These are phyloP conservation scores for Platorchestia sp. DNA, from an alignment of 1,140 invertebrate genomes.

Conservation along the genomic window DNA sequence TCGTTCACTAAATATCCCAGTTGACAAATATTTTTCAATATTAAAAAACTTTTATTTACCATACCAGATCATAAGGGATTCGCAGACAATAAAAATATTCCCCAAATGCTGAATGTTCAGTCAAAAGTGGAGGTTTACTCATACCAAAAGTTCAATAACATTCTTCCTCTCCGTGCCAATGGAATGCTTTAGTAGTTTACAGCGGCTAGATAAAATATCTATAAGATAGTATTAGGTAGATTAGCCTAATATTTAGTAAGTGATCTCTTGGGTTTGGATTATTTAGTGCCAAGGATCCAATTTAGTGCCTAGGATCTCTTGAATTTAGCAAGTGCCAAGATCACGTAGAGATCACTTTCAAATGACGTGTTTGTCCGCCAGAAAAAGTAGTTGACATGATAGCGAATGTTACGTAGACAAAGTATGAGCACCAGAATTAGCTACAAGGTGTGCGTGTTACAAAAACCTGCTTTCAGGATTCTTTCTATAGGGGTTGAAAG, in stretches of 20 bases:
- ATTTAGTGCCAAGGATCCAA: neutral
- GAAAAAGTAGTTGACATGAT: neutral
- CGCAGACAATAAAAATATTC: neutral
- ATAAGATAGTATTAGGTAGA: neutral
- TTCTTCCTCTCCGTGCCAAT: conserved; percentile 37
- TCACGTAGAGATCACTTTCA: neutral
- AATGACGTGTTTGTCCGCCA: neutral
- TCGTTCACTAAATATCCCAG: neutral
- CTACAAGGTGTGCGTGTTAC: too few species aligned
- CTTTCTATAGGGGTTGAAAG: too few species aligned
- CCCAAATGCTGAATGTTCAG: neutral
- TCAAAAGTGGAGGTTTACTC: neutral
- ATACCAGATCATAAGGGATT: neutral
- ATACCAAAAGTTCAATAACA: neutral
- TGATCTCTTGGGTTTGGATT: neutral
- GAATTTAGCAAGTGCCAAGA: neutral
- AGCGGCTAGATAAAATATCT: neutral
- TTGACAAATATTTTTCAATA: neutral
- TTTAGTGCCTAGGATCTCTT: neutral
- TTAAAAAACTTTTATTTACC: neutral
- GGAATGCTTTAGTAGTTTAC: neutral
- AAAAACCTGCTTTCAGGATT: too few species aligned
- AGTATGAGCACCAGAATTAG: neutral
- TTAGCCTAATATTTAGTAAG: neutral
- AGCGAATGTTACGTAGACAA: neutral